A percentile compares a stretch with the other conserved stretches of the same genome.
Evolutionary conservation across 2,113 vertebrate species (phyloP).

Genomic region (Tretioscincus oriximinensis): DNA sequence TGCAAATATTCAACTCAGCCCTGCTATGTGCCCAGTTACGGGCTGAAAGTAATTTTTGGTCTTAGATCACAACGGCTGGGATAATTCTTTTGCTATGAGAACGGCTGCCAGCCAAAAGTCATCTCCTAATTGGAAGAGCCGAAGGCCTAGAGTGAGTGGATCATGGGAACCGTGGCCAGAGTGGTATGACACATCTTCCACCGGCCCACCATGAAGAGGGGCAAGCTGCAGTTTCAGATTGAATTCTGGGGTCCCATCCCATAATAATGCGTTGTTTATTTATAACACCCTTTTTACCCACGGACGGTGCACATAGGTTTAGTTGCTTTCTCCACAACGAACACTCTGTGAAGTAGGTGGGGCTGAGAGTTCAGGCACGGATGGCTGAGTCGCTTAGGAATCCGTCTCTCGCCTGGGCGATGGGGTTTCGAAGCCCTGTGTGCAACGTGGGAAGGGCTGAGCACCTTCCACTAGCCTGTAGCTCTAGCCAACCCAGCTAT

Average conservation of each 20-base stretch:
- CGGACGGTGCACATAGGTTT: no score
- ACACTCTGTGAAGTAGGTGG: no score
- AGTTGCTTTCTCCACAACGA: no score
- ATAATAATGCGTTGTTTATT: background rate
- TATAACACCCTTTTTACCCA: no score
- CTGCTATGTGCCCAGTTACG: slow-evolving; percentile 8
- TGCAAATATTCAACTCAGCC: background rate
- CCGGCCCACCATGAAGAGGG: background rate
- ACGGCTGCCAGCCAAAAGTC: slow-evolving; percentile 14
- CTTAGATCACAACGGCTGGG: slow-evolving; percentile 28
- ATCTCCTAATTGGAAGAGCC: slow-evolving; percentile 11
- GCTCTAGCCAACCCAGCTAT: no score
- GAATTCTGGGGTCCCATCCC: background rate
- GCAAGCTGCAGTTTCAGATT: background rate
- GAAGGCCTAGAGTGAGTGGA: background rate
- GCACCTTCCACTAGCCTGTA: no score
- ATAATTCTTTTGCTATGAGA: slow-evolving; percentile 30
- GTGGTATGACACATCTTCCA: background rate
- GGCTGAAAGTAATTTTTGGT: slow-evolving; percentile 25
- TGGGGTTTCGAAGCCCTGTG: no score
- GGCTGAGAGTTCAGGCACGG: no score
- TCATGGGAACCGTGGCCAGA: background rate
- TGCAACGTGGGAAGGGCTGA: no score
- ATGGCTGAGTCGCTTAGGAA: no score
- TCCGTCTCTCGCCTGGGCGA: no score